These are phyloP conservation scores for Oophaga pumilio DNA, from an alignment of 2,113 vertebrate species.

Conservation along the genomic window DNA sequence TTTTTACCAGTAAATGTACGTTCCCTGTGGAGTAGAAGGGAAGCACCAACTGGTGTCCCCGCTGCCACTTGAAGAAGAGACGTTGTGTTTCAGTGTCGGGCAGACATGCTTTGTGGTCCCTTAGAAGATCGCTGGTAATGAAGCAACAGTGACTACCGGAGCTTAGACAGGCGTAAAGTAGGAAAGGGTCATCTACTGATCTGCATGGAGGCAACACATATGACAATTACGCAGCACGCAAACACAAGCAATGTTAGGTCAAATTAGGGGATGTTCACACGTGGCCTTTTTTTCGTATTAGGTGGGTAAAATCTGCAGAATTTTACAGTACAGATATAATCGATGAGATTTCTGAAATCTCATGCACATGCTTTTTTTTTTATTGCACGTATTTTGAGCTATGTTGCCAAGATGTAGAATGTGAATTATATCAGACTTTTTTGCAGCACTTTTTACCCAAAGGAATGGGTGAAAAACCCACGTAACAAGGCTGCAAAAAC, in stretches of 20 bases:
- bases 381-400: too few relatives aligned
- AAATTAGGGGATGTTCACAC: background rate
- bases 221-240: background rate
- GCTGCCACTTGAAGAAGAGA: constrained; percentile 97
- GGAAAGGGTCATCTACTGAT: constrained; percentile 91
- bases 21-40: constrained; percentile 54
- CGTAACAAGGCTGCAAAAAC: too few relatives aligned
- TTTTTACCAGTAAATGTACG: constrained; percentile 80
- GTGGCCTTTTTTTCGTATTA: too few relatives aligned
- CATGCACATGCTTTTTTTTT: too few relatives aligned
- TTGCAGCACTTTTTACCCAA: too few relatives aligned
- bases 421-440: too few relatives aligned
- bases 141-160: constrained; percentile 91
- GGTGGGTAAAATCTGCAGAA: too few relatives aligned
- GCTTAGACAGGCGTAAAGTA: constrained; percentile 88
- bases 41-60: constrained; percentile 86
- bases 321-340: too few relatives aligned
- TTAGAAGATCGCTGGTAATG: constrained; percentile 89
- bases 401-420: too few relatives aligned
- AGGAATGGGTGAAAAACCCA: too few relatives aligned
- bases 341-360: too few relatives aligned
- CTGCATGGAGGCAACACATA: constrained; percentile 66
- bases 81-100: constrained; percentile 69
- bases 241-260: background rate
- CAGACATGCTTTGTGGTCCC: constrained; percentile 95